Base-by-base conservation (phyloP, 30 jellyfish, hydroid and myxozoan species). In the Aurelia coerulea region DNA sequence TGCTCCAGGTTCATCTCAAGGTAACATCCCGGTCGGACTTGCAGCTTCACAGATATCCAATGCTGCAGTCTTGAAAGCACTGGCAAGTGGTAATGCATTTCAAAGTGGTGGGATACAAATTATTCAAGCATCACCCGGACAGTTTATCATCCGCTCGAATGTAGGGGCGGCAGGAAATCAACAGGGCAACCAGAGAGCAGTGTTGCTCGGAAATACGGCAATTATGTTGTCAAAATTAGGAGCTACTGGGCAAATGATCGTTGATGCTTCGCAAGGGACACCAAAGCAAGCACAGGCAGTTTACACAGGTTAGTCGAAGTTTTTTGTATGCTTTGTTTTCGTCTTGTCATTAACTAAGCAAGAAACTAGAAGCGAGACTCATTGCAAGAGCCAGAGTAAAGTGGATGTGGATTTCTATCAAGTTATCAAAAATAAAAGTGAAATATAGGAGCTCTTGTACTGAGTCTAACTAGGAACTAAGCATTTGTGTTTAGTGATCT, bases 111-210 rank as follows among this genome's bases (percentile, higher is more conserved):
- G 97, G 4, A 82, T 94, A 13, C 94, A 90, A 54, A 96, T 96
- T 16, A 63, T 94, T 35, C 97, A 85, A 68, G 95, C 97, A 32
- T 72, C 90, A 53, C 88, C 96, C 72, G 99, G 99, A 12, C 97
- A 94, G 86, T 94, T 94, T 79, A 84, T 94, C 42, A 94, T 94
- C 35, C 80, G 95, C 8, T 74, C 99, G 52, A 94, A 82, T 34
- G 84, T 71, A 7, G 52, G 74, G 17, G 46, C 49, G 35, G 68
- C 87, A 37, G 83, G 83, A 11, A 65, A 53, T 68, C 86, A 71
- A 52, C 91, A 79, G 80, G 80, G 60, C 14, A 79, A 49, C 77
- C 83, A 73, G 68, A 78, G 88, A 37, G 90, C 90, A 15, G 90
- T 87, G 65, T 49, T 87, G 49, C 80, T 87, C 1, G 86, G 92